These are phyloP conservation scores for Dicranocentrus wangi DNA, from an alignment of 2,888 invertebrate genomes.

Conservation along the genomic window DNA sequence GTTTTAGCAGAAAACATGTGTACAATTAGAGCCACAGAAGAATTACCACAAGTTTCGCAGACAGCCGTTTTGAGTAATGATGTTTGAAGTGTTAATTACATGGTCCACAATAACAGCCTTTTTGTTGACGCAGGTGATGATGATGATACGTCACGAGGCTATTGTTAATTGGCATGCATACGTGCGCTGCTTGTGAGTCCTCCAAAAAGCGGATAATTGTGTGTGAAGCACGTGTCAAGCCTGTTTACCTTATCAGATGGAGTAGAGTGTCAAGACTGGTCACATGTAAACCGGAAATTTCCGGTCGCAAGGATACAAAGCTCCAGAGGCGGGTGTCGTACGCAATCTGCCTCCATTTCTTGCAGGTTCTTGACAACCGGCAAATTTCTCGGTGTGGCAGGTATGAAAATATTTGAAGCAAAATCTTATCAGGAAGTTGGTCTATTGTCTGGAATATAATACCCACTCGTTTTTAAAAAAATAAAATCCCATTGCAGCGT, in stretches of 20 bases:
- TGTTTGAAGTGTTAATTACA: too few relatives aligned
- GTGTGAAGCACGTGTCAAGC: too few relatives aligned
- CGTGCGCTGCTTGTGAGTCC: too few relatives aligned
- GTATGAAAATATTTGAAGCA: slow-evolving; percentile 95
- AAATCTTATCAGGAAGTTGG: slow-evolving; percentile 96
- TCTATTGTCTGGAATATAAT: slow-evolving; percentile 87
- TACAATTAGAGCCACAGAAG: too few relatives aligned
- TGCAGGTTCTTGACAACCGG: slow-evolving; percentile 93
- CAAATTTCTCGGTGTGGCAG: slow-evolving; percentile 94
- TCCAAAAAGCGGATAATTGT: too few relatives aligned
- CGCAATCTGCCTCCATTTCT: slow-evolving; percentile 95
- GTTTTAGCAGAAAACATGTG: too few relatives aligned
- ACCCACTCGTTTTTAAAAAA: not conserved
- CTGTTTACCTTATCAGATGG: slow-evolving; percentile 83
- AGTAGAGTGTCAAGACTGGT: slow-evolving; percentile 90
- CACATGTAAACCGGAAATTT: slow-evolving; percentile 95
- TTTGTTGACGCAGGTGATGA: too few relatives aligned
- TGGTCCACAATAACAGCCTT: too few relatives aligned
- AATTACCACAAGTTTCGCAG: too few relatives aligned
- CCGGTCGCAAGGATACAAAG: slow-evolving; percentile 95
- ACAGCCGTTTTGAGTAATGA: too few relatives aligned
- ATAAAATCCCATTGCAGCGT: not conserved
- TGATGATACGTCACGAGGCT: too few relatives aligned
- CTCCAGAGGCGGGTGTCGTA: slow-evolving; percentile 97
- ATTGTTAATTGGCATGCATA: too few relatives aligned